phyloP scores from a whole-genome alignment of 2,113 vertebrate species.

The Dicrurus megarhynchus region DNA sequence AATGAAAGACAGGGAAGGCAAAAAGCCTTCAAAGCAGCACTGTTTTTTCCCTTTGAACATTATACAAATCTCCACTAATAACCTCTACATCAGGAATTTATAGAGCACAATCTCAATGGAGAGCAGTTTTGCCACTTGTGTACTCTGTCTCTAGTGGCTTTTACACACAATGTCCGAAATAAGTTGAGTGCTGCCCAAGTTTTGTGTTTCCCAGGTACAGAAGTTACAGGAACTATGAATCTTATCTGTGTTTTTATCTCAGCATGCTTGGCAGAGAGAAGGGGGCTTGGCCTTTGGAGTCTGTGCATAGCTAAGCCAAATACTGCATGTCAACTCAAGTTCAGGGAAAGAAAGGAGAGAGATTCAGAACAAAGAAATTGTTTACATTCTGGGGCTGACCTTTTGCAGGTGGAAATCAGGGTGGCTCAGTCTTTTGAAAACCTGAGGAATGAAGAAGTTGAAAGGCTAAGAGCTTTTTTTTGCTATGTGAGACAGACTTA shows the following conservation, averaged over 20 bases:
- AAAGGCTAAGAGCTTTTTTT: not conserved
- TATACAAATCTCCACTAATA: not conserved
- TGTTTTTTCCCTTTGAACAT: not conserved
- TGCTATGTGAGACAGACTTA: not conserved
- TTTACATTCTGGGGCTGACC: not conserved
- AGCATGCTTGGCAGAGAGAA: not conserved
- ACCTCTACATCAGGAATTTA: not conserved
- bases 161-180: not conserved
- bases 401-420: not conserved
- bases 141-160: not conserved
- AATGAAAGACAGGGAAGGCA: not conserved
- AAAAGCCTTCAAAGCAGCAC: not conserved
- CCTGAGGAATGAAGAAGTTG: not conserved
- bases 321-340: slow-evolving; percentile 16
- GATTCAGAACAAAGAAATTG: not conserved
- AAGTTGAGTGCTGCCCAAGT: not conserved
- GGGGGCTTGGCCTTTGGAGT: slow-evolving; percentile 1
- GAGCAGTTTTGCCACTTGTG: not conserved
- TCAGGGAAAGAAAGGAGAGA: slow-evolving; percentile 7
- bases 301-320: not conserved
- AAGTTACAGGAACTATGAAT: not conserved
- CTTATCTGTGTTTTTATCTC: slow-evolving; percentile 30
- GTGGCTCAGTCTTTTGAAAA: not conserved
- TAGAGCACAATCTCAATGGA: not conserved
- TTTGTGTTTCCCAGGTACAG: slow-evolving; percentile 26